Base-by-base conservation (phyloP, 2,888 invertebrate genomes). In the Ophion slaviceki region DNA sequence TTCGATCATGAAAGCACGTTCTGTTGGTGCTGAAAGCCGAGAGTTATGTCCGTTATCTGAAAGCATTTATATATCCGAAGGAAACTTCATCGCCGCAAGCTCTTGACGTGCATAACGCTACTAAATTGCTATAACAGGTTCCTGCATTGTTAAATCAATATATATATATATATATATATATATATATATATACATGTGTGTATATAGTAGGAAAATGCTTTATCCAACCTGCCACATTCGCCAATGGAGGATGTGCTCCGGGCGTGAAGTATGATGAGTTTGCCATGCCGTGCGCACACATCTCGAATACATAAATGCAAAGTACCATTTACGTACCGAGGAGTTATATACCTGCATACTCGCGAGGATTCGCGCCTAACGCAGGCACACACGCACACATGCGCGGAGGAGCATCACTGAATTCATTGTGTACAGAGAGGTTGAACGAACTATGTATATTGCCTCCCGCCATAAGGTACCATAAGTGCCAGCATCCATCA, bases 261-360 rank as follows among this genome's bases (percentile, higher is more conserved):
- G 85, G 83, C 81, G 75, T 86, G 72, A 86, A 86, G 86, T 86
- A 80, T 87, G 88, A 88, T 83, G 86, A 84, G 87, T 87, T 79
- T 76, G 86, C 84, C 83, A 62, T 67, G 81, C 85, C 71, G 86
- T 80, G 82, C 78, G 80, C 83, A 84, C 82, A 81, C 80, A 85
- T 82, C 72, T 57, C 77, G 82, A 74, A 85, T 80, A 80, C 84
- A 84, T 80, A 80, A 76, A 84, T 84, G 80, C 84, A 83, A 82
- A 82, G 72, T 74, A 78, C 66, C 77, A 61, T 68, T 24, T 32
- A 36, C 32, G 61, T 62, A 77, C 24, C 71, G 20, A 71, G 71
- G 68, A 36, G 67, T 66, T 66, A 64, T 76, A 57, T 66, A 14
- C 17, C 40, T 14, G 14, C 11, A 20, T 53, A n/a, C 45, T 20